Evolutionary conservation across 2,797 vertebrate species (phyloP), one percentile per base, ranked within the genome.

Genomic region (Danio kyathit): DNA sequence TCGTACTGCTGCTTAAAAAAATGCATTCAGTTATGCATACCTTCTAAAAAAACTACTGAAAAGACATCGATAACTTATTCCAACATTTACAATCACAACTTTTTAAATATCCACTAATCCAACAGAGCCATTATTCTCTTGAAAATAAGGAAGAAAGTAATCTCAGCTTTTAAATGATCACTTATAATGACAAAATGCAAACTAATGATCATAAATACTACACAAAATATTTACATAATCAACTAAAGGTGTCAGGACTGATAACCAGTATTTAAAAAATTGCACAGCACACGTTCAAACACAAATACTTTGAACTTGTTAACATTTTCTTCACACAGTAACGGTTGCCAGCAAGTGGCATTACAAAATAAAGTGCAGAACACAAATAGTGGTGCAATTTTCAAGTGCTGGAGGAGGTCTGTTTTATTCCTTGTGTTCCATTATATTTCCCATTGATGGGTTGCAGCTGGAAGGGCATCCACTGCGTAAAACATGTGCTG

Each of bases 291-390:
- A 64, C 41, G 43, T 64, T 43, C 40, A 60, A 60, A 57, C 12
- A 13, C 57, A 38, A 38, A 13, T 60, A 38, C 21, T 38, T 60
- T 59, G 19, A 59, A 59, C 56, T 21, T 56, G 14, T 52, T n/a
- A 59, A 29, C 56, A 16, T 61, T 43, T 63, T 43, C 60, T 63
- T 63, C 4, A 10, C 13, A 9, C 21, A 59, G 21, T 29, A 59
- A 41, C 16, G 1, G 14, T 14, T 63, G 38, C 60, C 38, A 9
- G 60, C 41, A 40, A 63, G 14, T 63, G 13, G 13, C 29, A 41
- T 41, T 63, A 63, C 60, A 41, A 63, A 63, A 63, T 60, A n/a
- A 41, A 63, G 6, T n/a, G 38, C 60, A 63, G 60, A 40, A 63
- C 4, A 60, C 29, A 29, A 29, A 29, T 29, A 29, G 1, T 29